Percentiles rank a stretch among this genome's conserved stretches.
These are phyloP conservation scores for Neuroterus valhalla DNA, from an alignment of 1,140 invertebrate genomes.

Conservation along the genomic window DNA sequence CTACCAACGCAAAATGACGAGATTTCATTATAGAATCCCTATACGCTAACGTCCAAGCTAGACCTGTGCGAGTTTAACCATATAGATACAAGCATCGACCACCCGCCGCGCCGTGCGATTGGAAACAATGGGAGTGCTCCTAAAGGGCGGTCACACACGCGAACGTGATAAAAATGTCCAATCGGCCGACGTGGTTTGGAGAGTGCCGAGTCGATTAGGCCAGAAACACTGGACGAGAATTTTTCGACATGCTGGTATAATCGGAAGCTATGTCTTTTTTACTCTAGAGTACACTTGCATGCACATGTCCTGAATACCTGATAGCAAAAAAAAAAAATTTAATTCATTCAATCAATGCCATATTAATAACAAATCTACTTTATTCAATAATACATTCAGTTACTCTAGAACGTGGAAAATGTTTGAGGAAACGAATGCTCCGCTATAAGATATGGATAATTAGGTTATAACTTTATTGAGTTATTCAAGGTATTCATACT, in stretches of 20 bases:
- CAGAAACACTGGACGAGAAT: background rate
- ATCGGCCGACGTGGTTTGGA: slow-evolving; percentile 41
- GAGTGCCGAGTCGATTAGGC: slow-evolving; percentile 12
- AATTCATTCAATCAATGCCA: too few relatives aligned
- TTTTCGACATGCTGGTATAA: background rate
- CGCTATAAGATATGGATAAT: too few relatives aligned
- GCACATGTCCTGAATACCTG: too few relatives aligned
- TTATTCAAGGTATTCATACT: too few relatives aligned
- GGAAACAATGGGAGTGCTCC: slow-evolving; percentile 53
- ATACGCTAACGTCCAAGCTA: slow-evolving; percentile 45
- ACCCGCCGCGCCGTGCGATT: slow-evolving; percentile 49
- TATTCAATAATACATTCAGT: too few relatives aligned
- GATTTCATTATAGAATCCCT: slow-evolving; percentile 54
- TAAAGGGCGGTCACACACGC: slow-evolving; percentile 42
- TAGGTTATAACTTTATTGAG: too few relatives aligned
- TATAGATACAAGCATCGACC: slow-evolving; percentile 38
- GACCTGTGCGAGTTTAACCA: slow-evolving; percentile 31
- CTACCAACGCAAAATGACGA: slow-evolving; percentile 48
- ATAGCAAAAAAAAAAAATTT: too few relatives aligned
- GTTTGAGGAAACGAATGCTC: too few relatives aligned
- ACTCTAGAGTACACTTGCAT: background rate
- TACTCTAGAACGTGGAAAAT: too few relatives aligned
- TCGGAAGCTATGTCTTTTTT: background rate
- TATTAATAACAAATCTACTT: too few relatives aligned
- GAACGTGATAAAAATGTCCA: slow-evolving; percentile 57